Percentiles rank a stretch among this genome's conserved stretches.
Conservation (phyloP, 2,888 invertebrate species). For the Tetheella fluctuosa region DNA sequence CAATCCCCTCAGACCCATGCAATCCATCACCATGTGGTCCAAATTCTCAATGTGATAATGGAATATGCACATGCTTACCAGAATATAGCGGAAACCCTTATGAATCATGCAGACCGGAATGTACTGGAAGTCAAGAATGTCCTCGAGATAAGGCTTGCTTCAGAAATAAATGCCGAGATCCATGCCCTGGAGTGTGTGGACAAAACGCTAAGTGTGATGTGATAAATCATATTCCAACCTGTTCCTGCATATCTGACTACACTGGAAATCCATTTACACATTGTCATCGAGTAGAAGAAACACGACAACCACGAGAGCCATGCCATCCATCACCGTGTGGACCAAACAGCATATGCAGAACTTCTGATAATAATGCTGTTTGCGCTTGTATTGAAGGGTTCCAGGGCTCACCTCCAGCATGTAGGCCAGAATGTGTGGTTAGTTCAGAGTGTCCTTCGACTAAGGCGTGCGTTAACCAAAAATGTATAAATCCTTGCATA, state of each 20-base stretch:
- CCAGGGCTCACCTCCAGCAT: constrained; percentile 91
- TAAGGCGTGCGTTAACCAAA: constrained; percentile 92
- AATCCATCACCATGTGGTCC: constrained; percentile 89
- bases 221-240: constrained; percentile 89
- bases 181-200: constrained; percentile 90
- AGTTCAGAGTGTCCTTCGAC: constrained; percentile 92
- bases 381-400: constrained; percentile 91
- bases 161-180: constrained; percentile 89
- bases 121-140: constrained; percentile 89
- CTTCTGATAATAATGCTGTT: constrained; percentile 90
- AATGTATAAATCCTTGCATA: constrained; percentile 92
- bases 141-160: constrained; percentile 88
- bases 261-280: constrained; percentile 89
- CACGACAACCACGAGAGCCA: constrained; percentile 83
- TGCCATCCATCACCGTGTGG: constrained; percentile 92
- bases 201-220: constrained; percentile 89
- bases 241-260: constrained; percentile 86
- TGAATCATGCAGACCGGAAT: constrained; percentile 89
- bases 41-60: constrained; percentile 88
- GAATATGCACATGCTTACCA: constrained; percentile 87
- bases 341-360: constrained; percentile 90
- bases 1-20: constrained; percentile 83
- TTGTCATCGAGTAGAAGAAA: constrained; percentile 68
- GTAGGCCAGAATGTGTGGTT: constrained; percentile 93
- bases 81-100: constrained; percentile 89